Evolutionary conservation across 2,113 vertebrate genomes (phyloP).

Genomic region (Lophochroa leadbeateri): DNA sequence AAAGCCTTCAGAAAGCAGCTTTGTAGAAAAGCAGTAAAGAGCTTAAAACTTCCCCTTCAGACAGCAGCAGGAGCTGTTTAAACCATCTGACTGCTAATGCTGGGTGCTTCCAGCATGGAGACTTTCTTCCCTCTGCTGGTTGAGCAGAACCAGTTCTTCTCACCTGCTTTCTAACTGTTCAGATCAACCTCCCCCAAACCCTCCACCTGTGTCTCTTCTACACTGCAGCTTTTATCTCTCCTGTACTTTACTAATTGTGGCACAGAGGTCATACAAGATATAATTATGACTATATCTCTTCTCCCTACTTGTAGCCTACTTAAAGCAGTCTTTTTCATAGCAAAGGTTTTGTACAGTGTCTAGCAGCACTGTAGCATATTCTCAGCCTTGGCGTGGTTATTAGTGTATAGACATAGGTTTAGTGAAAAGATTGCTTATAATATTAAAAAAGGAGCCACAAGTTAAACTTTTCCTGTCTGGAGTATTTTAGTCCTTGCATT

Average conservation of each 20-base stretch:
- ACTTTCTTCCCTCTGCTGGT: neutral
- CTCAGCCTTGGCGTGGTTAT: neutral
- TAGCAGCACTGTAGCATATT: neutral
- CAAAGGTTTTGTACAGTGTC: neutral
- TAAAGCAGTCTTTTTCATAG: neutral
- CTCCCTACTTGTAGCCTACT: neutral
- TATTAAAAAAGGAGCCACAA: neutral
- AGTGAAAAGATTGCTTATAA: neutral
- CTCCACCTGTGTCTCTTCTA: neutral
- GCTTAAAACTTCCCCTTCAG: neutral
- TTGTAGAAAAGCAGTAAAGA: neutral
- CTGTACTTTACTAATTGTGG: rapidly evolving
- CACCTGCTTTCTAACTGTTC: neutral
- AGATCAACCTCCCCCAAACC: neutral
- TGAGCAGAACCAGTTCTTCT: neutral
- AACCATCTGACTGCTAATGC: neutral
- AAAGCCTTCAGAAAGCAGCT: neutral
- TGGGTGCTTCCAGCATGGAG: neutral
- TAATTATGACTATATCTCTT: neutral
- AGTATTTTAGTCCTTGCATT: neutral
- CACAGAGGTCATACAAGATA: neutral
- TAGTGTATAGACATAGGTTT: neutral
- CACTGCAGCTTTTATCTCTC: neutral
- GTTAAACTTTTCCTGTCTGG: neutral
- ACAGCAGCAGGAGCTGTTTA: neutral